phyloP scores from a whole-genome alignment of 2,797 vertebrate species.

The Peromyscus melanophrys region DNA sequence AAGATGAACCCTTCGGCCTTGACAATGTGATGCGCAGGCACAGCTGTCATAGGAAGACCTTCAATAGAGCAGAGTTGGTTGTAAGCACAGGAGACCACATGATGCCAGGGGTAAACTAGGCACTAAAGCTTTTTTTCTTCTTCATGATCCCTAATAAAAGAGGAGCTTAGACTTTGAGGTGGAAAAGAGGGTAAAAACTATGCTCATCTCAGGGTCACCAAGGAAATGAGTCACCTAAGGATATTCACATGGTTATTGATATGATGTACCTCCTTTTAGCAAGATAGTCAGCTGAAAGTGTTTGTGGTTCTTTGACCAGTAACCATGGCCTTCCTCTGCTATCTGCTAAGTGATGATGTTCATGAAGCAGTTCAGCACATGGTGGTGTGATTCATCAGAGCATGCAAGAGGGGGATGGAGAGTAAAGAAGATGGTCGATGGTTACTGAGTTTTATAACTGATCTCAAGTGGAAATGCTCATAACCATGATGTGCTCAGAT shows the following conservation, averaged over 20 bases:
- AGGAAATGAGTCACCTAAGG: background rate
- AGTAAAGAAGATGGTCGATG: background rate
- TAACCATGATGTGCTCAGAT: background rate
- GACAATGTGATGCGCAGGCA: background rate
- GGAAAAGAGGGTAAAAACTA: background rate
- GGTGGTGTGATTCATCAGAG: background rate
- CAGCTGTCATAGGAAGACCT: background rate
- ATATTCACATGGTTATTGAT: background rate
- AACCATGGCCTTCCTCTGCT: background rate
- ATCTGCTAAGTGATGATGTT: background rate
- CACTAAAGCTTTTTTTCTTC: background rate
- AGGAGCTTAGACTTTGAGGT: background rate
- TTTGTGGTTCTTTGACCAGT: background rate
- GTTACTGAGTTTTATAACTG: background rate
- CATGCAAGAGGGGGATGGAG: background rate
- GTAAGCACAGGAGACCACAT: background rate
- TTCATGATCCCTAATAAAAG: background rate
- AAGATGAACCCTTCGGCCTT: background rate
- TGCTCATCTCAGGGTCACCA: background rate
- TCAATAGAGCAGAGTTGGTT: background rate
- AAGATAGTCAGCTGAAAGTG: background rate
- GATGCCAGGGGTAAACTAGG: background rate
- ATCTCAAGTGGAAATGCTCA: background rate
- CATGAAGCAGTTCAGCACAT: background rate
- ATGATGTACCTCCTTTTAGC: background rate